Percentiles rank a stretch among this genome's conserved stretches.
phyloP scores from a whole-genome alignment of 2,888 invertebrate species.

The Aspidapion aeneum region DNA sequence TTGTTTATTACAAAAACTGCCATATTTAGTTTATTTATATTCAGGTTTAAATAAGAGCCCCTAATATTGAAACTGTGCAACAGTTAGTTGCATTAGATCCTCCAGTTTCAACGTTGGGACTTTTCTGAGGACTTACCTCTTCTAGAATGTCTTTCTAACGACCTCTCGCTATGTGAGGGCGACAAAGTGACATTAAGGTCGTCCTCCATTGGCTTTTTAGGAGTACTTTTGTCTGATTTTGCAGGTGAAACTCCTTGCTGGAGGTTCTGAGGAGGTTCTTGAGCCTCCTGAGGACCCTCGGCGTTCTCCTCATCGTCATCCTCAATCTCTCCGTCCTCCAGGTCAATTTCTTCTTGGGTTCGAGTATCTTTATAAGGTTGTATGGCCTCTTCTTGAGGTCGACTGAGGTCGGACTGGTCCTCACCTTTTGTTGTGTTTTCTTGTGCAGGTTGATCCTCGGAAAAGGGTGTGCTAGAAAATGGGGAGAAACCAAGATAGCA shows the following conservation, averaged over 20 bases:
- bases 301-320: conserved; percentile 56
- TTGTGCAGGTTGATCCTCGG: conserved; percentile 3
- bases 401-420: no score
- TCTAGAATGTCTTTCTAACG: neutral
- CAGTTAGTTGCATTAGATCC: no score
- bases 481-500: no score
- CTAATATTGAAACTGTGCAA: no score
- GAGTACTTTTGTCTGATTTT: neutral
- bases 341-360: conserved; percentile 45
- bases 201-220: neutral
- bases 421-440: no score
- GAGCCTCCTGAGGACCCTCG: conserved; percentile 9
- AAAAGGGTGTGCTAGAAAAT: conserved; percentile 8
- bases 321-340: conserved; percentile 87
- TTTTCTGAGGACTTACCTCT: no score
- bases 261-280: neutral
- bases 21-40: no score
- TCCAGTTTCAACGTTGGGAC: no score
- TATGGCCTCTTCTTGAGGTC: no score
- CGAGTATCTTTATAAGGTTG: no score
- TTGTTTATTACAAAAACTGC: no score
- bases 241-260: neutral
- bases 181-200: neutral
- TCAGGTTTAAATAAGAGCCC: no score
- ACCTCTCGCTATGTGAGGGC: neutral